phyloP scores from a whole-genome alignment of 2,888 invertebrate species.

The Pandemis heparana region DNA sequence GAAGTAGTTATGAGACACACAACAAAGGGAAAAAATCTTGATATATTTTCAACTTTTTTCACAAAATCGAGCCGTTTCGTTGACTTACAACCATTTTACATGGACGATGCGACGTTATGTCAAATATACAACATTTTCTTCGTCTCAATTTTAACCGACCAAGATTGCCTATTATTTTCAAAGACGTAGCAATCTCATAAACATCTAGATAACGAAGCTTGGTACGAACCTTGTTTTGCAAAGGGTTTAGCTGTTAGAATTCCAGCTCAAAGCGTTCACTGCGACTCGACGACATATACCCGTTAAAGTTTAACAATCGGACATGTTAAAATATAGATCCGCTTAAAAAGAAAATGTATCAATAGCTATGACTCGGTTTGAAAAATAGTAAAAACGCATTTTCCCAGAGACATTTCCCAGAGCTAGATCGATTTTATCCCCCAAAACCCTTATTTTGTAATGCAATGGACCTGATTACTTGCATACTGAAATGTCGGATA shows the following conservation, averaged over 20 bases:
- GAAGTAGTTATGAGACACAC: neutral
- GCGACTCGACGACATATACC: neutral
- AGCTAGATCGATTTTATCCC: too few species aligned
- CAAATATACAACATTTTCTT: conserved; percentile 4
- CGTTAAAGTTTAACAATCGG: neutral
- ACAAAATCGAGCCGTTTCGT: neutral
- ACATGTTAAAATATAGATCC: neutral
- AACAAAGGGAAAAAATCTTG: too few species aligned
- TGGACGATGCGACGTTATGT: conserved; percentile 1
- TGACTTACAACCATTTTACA: neutral
- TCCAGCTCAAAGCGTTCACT: conserved; percentile 24
- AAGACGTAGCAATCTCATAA: conserved; percentile 35
- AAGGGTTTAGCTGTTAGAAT: conserved; percentile 60
- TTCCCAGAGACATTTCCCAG: too few species aligned
- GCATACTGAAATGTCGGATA: too few species aligned
- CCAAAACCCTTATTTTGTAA: too few species aligned
- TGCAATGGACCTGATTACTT: too few species aligned
- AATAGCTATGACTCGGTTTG: too few species aligned
- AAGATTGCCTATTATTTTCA: conserved; percentile 7
- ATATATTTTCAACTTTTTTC: too few species aligned
- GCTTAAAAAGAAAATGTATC: too few species aligned
- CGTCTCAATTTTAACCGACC: neutral
- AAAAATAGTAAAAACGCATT: too few species aligned
- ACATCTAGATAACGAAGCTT: conserved; percentile 51
- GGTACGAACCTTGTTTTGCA: conserved; percentile 75